A percentile compares a stretch with the other conserved stretches of the same genome.
Evolutionary conservation across 1,140 invertebrate species (phyloP).

Genomic region (Drosophila novamexicana): DNA sequence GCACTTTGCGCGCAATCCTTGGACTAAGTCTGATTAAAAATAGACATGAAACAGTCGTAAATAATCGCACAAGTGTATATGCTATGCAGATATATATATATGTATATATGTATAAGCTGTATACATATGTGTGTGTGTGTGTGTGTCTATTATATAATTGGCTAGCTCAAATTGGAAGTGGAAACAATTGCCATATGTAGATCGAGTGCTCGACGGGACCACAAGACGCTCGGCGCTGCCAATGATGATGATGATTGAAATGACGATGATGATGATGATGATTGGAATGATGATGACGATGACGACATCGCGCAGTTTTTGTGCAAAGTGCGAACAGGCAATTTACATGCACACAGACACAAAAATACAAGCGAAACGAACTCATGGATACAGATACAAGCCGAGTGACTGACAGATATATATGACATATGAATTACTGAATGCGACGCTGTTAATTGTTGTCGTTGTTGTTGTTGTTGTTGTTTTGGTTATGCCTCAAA

Average conservation of each 20-base stretch:
- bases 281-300: conserved; percentile 47
- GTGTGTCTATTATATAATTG: conserved; percentile 68
- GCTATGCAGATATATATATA: neutral
- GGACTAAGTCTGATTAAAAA: conserved; percentile 16
- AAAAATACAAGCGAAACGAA: conserved; percentile 13
- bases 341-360: conserved; percentile 37
- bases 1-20: conserved; percentile 4
- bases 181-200: conserved; percentile 73
- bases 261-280: conserved; percentile 47
- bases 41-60: conserved; percentile 10
- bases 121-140: neutral
- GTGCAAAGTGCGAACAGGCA: conserved; percentile 74
- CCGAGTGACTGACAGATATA: conserved; percentile 70
- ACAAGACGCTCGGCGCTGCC: conserved; percentile 14
- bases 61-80: conserved; percentile 8
- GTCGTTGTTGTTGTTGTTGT: conserved; percentile 23
- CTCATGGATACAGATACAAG: conserved; percentile 33
- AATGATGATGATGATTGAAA: conserved; percentile 16
- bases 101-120: neutral
- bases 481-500: conserved; percentile 57
- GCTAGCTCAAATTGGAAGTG: conserved; percentile 72
- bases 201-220: conserved; percentile 60
- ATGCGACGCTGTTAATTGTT: conserved; percentile 65
- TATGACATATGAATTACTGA: conserved; percentile 80
- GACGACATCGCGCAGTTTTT: conserved; percentile 73